Percentiles rank a stretch among this genome's conserved stretches.
These are phyloP conservation scores for Adelosebastes latens DNA, from an alignment of 2,797 vertebrate genomes.

Conservation along the genomic window DNA sequence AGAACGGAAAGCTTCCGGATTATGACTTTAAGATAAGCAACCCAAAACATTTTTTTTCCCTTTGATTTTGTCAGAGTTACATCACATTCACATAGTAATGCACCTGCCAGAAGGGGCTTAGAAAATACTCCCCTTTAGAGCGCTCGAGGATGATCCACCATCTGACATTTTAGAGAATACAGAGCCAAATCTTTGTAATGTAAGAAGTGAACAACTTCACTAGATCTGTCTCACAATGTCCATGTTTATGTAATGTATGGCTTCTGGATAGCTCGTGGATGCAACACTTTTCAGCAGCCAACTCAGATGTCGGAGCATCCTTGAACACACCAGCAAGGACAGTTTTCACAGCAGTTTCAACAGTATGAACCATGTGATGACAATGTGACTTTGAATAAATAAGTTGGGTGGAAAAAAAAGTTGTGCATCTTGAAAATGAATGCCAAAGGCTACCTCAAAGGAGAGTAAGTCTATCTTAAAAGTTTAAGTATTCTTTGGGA, in stretches of 20 bases:
- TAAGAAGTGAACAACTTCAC: background rate
- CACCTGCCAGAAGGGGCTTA: background rate
- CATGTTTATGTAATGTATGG: background rate
- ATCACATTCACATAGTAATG: background rate
- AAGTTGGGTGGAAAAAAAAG: background rate
- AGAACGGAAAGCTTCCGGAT: background rate
- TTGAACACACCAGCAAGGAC: constrained; percentile 29
- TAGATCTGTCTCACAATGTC: background rate
- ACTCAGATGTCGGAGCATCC: constrained; percentile 1
- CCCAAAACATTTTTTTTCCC: background rate
- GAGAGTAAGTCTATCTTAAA: background rate
- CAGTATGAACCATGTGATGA: background rate
- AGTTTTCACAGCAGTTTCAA: background rate
- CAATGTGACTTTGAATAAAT: constrained; percentile 10
- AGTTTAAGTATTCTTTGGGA: background rate
- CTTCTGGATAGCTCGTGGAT: background rate
- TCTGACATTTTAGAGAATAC: background rate
- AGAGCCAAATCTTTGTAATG: background rate
- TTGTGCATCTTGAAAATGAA: background rate
- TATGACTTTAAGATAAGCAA: constrained; percentile 5
- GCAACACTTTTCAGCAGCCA: background rate
- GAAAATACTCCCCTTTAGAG: background rate
- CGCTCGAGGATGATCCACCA: background rate
- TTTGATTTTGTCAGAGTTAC: constrained; percentile 4
- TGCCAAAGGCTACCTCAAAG: background rate